These are phyloP conservation scores for Thera britannica DNA, from an alignment of 2,888 invertebrate species.

Conservation along the genomic window DNA sequence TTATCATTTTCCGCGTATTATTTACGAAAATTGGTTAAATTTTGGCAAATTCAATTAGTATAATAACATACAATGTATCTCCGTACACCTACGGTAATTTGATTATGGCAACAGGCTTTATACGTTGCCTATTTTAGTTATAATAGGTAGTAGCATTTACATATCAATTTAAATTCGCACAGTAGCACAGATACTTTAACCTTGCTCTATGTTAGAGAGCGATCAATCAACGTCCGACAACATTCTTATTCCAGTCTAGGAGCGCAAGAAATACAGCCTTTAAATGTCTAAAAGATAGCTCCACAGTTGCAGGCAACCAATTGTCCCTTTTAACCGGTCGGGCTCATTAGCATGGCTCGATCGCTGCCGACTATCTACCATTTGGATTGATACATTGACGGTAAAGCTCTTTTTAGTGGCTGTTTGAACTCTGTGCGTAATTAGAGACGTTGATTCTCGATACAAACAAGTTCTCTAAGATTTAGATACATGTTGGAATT, in stretches of 20 bases:
- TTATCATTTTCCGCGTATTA: slow-evolving; percentile 15
- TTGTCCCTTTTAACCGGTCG: slow-evolving; percentile 74
- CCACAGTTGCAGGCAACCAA: slow-evolving; percentile 67
- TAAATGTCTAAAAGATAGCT: slow-evolving; percentile 72
- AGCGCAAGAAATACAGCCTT: slow-evolving; percentile 68
- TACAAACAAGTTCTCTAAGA: slow-evolving; percentile 57
- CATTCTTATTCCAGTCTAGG: slow-evolving; percentile 60
- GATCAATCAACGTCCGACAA: slow-evolving; percentile 69
- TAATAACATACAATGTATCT: slow-evolving; percentile 10
- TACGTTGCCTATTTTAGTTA: slow-evolving; percentile 38
- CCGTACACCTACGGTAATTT: slow-evolving; percentile 21
- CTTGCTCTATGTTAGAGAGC: slow-evolving; percentile 53
- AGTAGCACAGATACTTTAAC: slow-evolving; percentile 54
- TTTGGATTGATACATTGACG: slow-evolving; percentile 76
- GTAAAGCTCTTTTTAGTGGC: slow-evolving; percentile 67
- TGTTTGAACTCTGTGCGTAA: slow-evolving; percentile 62
- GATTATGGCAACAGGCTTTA: slow-evolving; percentile 4
- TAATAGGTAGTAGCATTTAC: slow-evolving; percentile 51
- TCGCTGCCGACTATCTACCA: slow-evolving; percentile 67
- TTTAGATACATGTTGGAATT: slow-evolving; percentile 41
- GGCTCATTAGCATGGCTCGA: slow-evolving; percentile 75
- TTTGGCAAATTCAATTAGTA: slow-evolving; percentile 24
- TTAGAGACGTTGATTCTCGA: slow-evolving; percentile 57
- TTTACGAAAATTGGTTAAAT: slow-evolving; percentile 10
- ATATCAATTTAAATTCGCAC: slow-evolving; percentile 57